Evolutionary conservation across 2,888 invertebrate genomes (phyloP).

Genomic region (Muscina levida): DNA sequence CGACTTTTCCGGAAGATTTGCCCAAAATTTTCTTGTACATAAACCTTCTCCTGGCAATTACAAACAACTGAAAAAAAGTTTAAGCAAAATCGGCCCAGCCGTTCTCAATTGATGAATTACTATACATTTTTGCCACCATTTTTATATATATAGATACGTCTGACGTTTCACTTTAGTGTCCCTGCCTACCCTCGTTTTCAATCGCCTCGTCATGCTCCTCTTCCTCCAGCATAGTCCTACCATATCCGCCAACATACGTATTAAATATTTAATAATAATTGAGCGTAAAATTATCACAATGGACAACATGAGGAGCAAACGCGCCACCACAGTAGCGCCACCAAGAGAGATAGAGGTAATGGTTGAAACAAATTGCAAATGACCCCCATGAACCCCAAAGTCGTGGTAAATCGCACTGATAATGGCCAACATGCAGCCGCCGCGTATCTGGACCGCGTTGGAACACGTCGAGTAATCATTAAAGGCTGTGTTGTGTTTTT

Average conservation of each 20-base stretch:
- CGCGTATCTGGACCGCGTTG: slow-evolving; percentile 30
- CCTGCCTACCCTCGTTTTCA: neutral
- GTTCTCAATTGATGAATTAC: too few relatives aligned
- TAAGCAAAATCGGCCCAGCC: too few relatives aligned
- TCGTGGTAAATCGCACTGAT: slow-evolving; percentile 57
- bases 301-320: slow-evolving; percentile 10
- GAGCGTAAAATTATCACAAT: slow-evolving; percentile 77
- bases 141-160: too few relatives aligned
- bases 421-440: slow-evolving; percentile 51
- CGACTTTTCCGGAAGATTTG: too few relatives aligned
- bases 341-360: slow-evolving; percentile 20
- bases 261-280: slow-evolving; percentile 78
- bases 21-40: too few relatives aligned
- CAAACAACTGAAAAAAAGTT: too few relatives aligned
- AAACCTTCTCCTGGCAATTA: too few relatives aligned
- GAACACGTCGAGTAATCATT: slow-evolving; percentile 43
- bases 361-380: slow-evolving; percentile 48
- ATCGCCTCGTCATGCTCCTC: neutral
- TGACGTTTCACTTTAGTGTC: too few relatives aligned
- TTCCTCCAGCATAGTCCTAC: neutral
- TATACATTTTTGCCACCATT: too few relatives aligned
- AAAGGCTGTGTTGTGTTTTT: slow-evolving; percentile 52
- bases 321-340: neutral
- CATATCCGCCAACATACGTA: slow-evolving; percentile 27
- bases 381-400: slow-evolving; percentile 53